phyloP scores from a whole-genome alignment of 2,113 vertebrate species.

The Sapayoa aenigma region DNA sequence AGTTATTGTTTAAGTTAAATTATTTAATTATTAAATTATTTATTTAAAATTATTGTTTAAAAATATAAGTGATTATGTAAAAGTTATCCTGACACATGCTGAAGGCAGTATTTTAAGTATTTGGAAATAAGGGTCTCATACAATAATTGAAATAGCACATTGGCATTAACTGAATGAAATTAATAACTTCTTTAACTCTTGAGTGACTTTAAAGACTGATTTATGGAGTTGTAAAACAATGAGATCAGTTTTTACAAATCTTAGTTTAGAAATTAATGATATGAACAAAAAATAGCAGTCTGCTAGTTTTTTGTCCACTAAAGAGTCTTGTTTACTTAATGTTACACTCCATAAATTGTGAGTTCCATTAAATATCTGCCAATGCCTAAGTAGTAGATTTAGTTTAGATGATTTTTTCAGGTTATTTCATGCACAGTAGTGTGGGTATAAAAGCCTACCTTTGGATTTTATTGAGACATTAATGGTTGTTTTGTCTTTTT shows the following conservation, averaged over 20 bases:
- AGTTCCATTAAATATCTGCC: not conserved
- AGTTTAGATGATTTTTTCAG: not conserved
- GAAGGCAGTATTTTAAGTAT: not conserved
- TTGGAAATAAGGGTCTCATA: not conserved
- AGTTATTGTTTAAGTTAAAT: not conserved
- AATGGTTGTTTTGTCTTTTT: not conserved
- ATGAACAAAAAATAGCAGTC: not conserved
- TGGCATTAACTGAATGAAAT: not conserved
- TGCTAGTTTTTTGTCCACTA: rapidly evolving
- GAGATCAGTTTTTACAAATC: not conserved
- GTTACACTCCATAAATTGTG: not conserved
- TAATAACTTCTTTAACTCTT: not conserved
- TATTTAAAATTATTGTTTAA: no score
- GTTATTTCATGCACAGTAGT: not conserved
- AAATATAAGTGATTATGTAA: not conserved
- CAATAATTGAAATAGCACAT: not conserved
- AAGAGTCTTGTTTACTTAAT: not conserved
- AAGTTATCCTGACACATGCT: not conserved
- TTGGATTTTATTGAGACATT: not conserved
- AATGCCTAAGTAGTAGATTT: not conserved
- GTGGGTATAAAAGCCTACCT: not conserved
- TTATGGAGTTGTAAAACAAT: not conserved
- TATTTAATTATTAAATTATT: no score
- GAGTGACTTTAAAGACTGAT: not conserved
- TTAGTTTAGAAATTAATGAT: not conserved